phyloP scores from a whole-genome alignment of 2,113 vertebrate genomes.

The Percina caprodes region DNA sequence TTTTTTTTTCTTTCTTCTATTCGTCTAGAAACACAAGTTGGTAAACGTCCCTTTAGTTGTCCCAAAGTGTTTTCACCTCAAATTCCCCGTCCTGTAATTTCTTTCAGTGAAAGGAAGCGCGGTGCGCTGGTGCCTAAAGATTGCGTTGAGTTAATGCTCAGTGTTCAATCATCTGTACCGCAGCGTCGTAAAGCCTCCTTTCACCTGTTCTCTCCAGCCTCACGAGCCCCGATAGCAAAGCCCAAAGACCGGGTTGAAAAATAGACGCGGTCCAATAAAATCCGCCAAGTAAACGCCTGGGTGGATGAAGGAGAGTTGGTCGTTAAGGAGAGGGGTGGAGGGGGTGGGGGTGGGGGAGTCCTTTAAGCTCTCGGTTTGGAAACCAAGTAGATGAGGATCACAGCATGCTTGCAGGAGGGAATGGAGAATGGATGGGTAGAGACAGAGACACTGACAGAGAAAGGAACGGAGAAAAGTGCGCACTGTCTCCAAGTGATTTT shows the following conservation, averaged over 20 bases:
- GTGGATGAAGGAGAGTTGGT: conserved; percentile 17
- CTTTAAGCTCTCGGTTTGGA: conserved; percentile 34
- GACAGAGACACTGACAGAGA: conserved; percentile 11
- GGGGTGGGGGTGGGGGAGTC: conserved; percentile 15
- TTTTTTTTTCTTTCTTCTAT: conserved; percentile 17
- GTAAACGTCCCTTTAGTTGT: conserved; percentile 47
- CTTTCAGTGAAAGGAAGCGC: conserved; percentile 10
- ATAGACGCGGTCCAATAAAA: conserved; percentile 34
- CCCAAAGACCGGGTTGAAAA: conserved; percentile 29
- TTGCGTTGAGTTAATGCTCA: conserved; percentile 59
- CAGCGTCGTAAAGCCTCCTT: conserved; percentile 70
- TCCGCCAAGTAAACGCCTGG: conserved; percentile 19
- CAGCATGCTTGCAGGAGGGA: conserved; percentile 28
- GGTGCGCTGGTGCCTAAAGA: conserved; percentile 17
- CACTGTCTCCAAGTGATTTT: conserved; percentile 56
- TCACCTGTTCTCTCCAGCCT: conserved; percentile 69
- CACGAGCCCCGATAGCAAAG: conserved; percentile 18
- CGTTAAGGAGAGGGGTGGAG: background rate
- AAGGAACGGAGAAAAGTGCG: conserved; percentile 55
- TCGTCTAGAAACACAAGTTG: conserved; percentile 51
- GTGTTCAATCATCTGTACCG: conserved; percentile 75
- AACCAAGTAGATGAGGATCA: conserved; percentile 39
- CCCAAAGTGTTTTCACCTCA: conserved; percentile 45
- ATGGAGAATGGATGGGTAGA: conserved; percentile 30
- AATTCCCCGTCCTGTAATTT: conserved; percentile 5